phyloP scores from a whole-genome alignment of 2,888 invertebrate species.

The Eupithecia exiguata region DNA sequence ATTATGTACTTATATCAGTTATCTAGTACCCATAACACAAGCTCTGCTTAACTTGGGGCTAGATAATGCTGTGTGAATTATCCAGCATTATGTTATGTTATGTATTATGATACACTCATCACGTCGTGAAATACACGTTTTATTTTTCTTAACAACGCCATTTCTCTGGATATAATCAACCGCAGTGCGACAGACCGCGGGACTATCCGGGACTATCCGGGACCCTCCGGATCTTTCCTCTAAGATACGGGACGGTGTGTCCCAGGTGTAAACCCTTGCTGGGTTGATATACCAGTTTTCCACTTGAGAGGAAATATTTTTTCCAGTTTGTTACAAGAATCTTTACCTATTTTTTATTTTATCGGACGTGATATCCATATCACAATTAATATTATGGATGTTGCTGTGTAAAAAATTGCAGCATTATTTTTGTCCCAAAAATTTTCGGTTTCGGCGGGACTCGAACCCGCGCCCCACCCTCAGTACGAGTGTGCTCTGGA shows the following conservation, averaged over 20 bases:
- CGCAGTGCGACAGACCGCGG: slow-evolving; percentile 5
- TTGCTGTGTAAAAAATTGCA: too few species aligned
- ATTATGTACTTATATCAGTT: too few species aligned
- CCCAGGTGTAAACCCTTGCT: neutral
- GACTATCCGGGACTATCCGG: neutral
- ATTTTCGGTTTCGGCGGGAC: too few species aligned
- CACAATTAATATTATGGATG: too few species aligned
- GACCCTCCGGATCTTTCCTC: neutral
- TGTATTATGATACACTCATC: too few species aligned
- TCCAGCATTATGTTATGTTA: too few species aligned
- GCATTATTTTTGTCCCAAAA: too few species aligned
- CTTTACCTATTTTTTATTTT: neutral
- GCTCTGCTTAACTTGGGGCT: too few species aligned
- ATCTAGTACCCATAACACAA: too few species aligned
- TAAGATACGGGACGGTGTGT: neutral
- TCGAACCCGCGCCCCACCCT: too few species aligned
- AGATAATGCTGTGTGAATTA: too few species aligned
- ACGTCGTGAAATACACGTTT: neutral
- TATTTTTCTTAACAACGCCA: neutral
- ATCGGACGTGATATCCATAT: neutral
- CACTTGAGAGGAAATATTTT: neutral
- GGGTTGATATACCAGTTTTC: slow-evolving; percentile 1
- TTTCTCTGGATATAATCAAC: neutral
- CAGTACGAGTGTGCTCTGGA: too few species aligned
- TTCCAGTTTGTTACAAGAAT: neutral